These are phyloP conservation scores for Oreochromis aureus DNA, from an alignment of 2,113 vertebrate species.

Conservation along the genomic window DNA sequence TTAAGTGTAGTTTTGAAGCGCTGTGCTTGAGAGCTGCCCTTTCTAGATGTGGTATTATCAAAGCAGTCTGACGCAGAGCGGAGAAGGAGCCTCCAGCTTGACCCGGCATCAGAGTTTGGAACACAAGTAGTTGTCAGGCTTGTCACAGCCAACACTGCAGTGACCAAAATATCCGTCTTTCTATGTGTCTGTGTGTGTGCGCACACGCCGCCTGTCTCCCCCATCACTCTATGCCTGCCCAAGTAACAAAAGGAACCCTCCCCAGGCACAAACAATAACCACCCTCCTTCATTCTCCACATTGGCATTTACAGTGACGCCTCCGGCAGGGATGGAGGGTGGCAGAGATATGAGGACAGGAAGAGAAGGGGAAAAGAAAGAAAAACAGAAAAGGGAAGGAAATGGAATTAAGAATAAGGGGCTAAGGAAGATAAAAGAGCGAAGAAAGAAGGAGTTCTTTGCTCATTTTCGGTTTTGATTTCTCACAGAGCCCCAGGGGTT, in stretches of 20 bases:
- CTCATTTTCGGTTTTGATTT: slow-evolving; percentile 55
- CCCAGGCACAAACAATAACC: slow-evolving; percentile 35
- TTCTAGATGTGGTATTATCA: slow-evolving; percentile 44
- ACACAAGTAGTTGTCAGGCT: slow-evolving; percentile 19
- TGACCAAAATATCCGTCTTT: slow-evolving; percentile 34
- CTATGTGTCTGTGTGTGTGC: neutral
- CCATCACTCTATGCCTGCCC: neutral
- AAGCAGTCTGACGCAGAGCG: slow-evolving; percentile 16
- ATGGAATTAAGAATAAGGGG: slow-evolving; percentile 12
- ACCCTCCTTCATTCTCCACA: slow-evolving; percentile 6
- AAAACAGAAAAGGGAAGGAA: neutral
- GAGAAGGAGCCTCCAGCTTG: slow-evolving; percentile 29
- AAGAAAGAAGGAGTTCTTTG: slow-evolving; percentile 11
- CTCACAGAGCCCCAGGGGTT: neutral
- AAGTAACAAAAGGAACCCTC: slow-evolving; percentile 18
- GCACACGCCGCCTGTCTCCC: neutral
- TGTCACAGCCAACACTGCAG: neutral
- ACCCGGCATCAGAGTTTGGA: neutral
- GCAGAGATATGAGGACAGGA: slow-evolving; percentile 15
- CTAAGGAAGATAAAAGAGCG: slow-evolving; percentile 36
- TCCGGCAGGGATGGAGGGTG: slow-evolving; percentile 1
- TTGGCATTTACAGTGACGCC: slow-evolving; percentile 48
- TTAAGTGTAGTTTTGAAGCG: neutral
- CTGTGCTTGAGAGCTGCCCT: slow-evolving; percentile 35
- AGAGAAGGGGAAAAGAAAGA: neutral